phyloP scores from a whole-genome alignment of 2,888 invertebrate species.

The Scrobipalpa costella region DNA sequence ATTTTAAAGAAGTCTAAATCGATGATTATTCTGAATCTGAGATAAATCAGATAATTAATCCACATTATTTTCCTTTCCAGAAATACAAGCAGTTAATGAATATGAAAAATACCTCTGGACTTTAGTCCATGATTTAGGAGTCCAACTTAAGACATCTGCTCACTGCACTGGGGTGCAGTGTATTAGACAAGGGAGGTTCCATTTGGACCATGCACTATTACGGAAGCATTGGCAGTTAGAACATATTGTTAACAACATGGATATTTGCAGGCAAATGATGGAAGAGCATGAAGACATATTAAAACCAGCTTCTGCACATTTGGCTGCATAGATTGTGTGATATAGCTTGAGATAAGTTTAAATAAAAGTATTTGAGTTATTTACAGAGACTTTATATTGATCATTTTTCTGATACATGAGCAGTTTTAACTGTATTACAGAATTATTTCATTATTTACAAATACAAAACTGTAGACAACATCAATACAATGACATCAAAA shows the following conservation, averaged over 20 bases:
- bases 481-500: background rate
- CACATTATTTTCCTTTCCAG: conserved; percentile 72
- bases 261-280: conserved; percentile 77
- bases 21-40: no score
- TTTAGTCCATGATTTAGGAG: conserved; percentile 91
- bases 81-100: conserved; percentile 94
- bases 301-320: conserved; percentile 58
- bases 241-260: conserved; percentile 85
- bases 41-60: no score
- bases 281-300: conserved; percentile 70
- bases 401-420: background rate
- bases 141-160: conserved; percentile 89
- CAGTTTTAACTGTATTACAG: background rate
- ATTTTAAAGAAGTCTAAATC: no score
- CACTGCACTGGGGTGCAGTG: conserved; percentile 90
- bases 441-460: background rate
- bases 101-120: conserved; percentile 87
- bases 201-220: conserved; percentile 87
- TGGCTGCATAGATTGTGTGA: conserved; percentile 40
- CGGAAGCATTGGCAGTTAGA: conserved; percentile 90
- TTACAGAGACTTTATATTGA: background rate
- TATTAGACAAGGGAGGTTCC: conserved; percentile 91
- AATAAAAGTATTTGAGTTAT: background rate
- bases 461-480: background rate
- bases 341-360: background rate